Evolutionary conservation across 2,888 invertebrate species (phyloP), one percentile per base, ranked within the genome.

Genomic region (Ophonus ardosiacus): DNA sequence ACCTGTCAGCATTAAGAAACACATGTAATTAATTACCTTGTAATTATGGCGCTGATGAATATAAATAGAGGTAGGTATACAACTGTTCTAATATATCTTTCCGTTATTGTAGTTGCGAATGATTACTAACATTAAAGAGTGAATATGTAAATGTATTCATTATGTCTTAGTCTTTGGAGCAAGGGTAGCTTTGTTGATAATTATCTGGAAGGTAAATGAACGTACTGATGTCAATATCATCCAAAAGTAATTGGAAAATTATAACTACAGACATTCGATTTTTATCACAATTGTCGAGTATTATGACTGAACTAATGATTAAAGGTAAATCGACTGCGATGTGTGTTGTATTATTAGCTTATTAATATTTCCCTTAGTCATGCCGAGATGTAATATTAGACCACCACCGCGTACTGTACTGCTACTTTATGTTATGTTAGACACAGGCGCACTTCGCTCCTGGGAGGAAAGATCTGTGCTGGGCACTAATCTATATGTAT

Each of bases 1-100:
- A 51, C 81, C 51, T 81, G 81, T 81, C 81, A 63, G 6, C 81
- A 81, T 81, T 65, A 61, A 81, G 81, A 65, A 81, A 65, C 65
- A 81, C 51, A 21, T 61, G 65, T 81, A 43, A 81, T 81, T 81
- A 81, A 81, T 81, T 61, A 81, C 43, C 0, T 21, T 17, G n/a
- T 81, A 40, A 65, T 81, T 65, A 81, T 17, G 43, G 51, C n/a
- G 21, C 57, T 40, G 80, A 59, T 61, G 24, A 31, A 40, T 43
- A 81, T 81, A 51, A 81, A 81, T 81, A 65, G 57, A 61, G 17
- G 8, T n/a, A 13, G 18, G 7, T 8, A 61, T 13, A 1, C 10
- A 51, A 51, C 31, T 31, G 31, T 31, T 31, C 31, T 51, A 51
- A 51, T 51, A 13, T 51, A 13, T 51, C 43, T 8, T 13, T 51